Base-by-base conservation (phyloP, 2,888 invertebrate species). In the Clepsis dumicolana region DNA sequence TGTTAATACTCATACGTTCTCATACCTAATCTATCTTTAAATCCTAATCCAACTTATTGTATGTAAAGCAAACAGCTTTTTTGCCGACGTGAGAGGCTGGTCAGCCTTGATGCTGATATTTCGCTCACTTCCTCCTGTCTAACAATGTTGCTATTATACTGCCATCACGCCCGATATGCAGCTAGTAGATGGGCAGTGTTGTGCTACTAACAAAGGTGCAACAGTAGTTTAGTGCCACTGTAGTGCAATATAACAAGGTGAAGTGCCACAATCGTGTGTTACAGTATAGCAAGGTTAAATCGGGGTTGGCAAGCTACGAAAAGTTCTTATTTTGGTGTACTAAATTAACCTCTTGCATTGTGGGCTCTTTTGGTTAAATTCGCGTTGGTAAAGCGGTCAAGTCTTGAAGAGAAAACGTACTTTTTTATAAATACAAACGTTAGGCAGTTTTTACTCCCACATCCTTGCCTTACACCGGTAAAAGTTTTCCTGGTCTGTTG, bases 91-190 rank as follows among this genome's bases (percentile, higher is more conserved):
- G 83, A 81, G 83, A 80, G 77, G 78, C 75, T 71, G 71, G 82
- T 79, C 81, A 80, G 78, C 84, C 84, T 84, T 84, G 84, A 64
- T 72, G 76, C 70, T 73, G 71, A 69, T 69, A 74, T 71, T 71
- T 71, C 69, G 65, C 75, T 73, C 78, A 81, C 83, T 83, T 83
- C 83, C 83, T 81, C 44, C 63, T 54, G 18, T 79, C 82, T 82
- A 82, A 79, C 74, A 74, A 73, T 72, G 61, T 66, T 61, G 70
- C 70, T 72, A 70, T 63, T 68, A 63, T 63, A 21, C 38, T 68
- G 44, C 50, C 48, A 56, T 57, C 57, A 32, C 8, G 59, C 24
- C 14, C 52, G 16, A 62, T 67, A 62, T 38, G 48, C 38, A 64
- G 16, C 21, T 62, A 29, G 18, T 48, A 7, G 10, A 21, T 16